These are phyloP conservation scores for Megalops cyprinoides DNA, from an alignment of 2,797 vertebrate species.

Conservation along the genomic window DNA sequence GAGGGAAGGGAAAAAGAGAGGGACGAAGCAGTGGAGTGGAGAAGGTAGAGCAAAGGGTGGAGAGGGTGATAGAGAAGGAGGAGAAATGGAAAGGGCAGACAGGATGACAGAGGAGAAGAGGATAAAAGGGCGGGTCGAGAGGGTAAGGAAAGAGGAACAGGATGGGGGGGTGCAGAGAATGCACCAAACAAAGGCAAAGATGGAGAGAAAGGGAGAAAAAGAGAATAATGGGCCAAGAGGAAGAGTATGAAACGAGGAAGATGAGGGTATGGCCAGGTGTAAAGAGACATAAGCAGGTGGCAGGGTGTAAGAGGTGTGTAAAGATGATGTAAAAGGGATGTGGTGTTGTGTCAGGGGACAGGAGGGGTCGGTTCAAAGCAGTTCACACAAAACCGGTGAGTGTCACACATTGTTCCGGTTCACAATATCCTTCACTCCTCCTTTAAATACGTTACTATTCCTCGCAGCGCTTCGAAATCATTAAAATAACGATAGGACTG, in stretches of 20 bases:
- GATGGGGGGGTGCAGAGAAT: not conserved
- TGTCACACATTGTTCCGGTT: not conserved
- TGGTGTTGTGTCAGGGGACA: not conserved
- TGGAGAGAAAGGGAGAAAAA: not conserved
- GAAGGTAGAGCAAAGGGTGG: not conserved
- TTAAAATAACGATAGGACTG: not conserved
- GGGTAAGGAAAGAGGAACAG: not conserved
- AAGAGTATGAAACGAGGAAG: not conserved
- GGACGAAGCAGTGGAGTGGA: constrained; percentile 18
- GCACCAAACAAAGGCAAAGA: not conserved
- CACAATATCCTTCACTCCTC: not conserved
- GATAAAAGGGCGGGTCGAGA: not conserved
- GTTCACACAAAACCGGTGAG: constrained; percentile 12
- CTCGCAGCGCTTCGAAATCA: not conserved
- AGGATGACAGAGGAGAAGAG: not conserved
- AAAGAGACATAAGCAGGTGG: constrained; percentile 1
- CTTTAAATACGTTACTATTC: not conserved
- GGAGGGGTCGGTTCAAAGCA: not conserved
- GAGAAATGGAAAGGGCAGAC: not conserved
- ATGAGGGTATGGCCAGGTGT: not conserved
- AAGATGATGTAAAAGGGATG: too few relatives aligned
- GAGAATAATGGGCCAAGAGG: not conserved
- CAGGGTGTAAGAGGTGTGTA: not conserved
- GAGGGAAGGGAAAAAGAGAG: constrained; percentile 21
- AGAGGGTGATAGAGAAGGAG: not conserved